Percentiles rank a stretch among this genome's conserved stretches.
phyloP scores from a whole-genome alignment of 2,888 invertebrate species.

The Drosophila atripex region DNA sequence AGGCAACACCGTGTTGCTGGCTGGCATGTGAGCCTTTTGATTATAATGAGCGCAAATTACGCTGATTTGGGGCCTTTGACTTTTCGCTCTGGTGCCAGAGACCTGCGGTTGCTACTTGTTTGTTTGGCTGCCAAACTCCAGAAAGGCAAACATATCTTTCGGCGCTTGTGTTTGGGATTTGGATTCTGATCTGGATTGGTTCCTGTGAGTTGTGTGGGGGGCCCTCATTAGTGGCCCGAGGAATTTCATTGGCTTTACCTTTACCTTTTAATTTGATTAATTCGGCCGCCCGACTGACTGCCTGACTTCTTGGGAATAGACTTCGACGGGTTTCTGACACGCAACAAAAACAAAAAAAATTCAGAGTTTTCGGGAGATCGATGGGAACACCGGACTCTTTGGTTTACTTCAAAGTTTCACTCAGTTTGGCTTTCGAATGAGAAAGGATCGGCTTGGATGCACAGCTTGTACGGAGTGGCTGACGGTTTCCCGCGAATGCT shows the following conservation, averaged over 20 bases:
- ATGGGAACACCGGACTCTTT: neutral
- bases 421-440: neutral
- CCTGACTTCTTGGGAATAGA: slow-evolving; percentile 8
- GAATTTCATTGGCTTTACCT: slow-evolving; percentile 51
- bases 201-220: slow-evolving; percentile 3
- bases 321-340: slow-evolving; percentile 18
- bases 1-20: slow-evolving; percentile 18
- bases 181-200: neutral
- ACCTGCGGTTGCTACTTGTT: slow-evolving; percentile 34
- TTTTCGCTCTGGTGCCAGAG: slow-evolving; percentile 37
- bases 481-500: slow-evolving; percentile 12
- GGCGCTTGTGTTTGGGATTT: neutral
- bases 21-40: slow-evolving; percentile 42
- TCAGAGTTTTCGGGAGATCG: neutral
- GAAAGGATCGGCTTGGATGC: too few relatives aligned
- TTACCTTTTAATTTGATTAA: slow-evolving; percentile 54
- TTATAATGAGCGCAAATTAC: slow-evolving; percentile 68
- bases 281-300: slow-evolving; percentile 14
- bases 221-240: slow-evolving; percentile 27
- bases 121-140: slow-evolving; percentile 28
- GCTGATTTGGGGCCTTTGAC: slow-evolving; percentile 52
- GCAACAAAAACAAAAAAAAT: slow-evolving; percentile 40
- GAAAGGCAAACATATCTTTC: neutral
- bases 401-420: neutral
- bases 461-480: neutral